Conservation (phyloP, 2,888 invertebrate genomes). For the Hyppa rectilinea region DNA sequence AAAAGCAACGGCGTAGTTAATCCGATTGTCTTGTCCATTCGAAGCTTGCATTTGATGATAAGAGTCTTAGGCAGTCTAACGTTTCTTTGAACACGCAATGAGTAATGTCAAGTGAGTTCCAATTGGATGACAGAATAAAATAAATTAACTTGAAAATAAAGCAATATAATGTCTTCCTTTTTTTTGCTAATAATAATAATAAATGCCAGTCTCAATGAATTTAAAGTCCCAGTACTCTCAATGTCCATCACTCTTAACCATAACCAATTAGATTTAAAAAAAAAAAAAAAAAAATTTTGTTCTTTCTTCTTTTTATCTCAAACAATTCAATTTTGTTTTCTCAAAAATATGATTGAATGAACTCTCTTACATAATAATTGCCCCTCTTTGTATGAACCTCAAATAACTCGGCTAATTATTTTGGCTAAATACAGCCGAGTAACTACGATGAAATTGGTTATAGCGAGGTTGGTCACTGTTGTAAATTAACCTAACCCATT, state of each 20-base stretch:
- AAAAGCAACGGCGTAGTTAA: conserved; percentile 7
- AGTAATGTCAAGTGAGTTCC: neutral
- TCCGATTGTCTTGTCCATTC: conserved; percentile 25
- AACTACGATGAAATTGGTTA: neutral
- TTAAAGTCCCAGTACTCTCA: too few species aligned
- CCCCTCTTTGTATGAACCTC: neutral
- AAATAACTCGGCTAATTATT: neutral
- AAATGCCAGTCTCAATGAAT: neutral
- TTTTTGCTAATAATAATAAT: neutral
- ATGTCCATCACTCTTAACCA: neutral
- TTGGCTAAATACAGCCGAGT: neutral
- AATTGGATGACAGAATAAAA: neutral
- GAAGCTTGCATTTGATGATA: conserved; percentile 29
- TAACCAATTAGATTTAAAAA: neutral
- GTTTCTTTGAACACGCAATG: neutral
- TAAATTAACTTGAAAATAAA: neutral
- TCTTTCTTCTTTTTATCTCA: too few species aligned
- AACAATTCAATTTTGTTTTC: neutral
- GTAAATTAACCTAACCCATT: neutral
- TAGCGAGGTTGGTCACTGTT: neutral
- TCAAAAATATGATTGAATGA: neutral
- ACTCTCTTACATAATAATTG: neutral
- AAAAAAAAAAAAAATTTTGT: too few species aligned
- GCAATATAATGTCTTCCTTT: neutral
- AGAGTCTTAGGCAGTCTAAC: conserved; percentile 18